Percentiles rank a stretch among this genome's conserved stretches.
These are phyloP conservation scores for Hylaeus volcanicus DNA, from an alignment of 1,140 invertebrate species.

Conservation along the genomic window DNA sequence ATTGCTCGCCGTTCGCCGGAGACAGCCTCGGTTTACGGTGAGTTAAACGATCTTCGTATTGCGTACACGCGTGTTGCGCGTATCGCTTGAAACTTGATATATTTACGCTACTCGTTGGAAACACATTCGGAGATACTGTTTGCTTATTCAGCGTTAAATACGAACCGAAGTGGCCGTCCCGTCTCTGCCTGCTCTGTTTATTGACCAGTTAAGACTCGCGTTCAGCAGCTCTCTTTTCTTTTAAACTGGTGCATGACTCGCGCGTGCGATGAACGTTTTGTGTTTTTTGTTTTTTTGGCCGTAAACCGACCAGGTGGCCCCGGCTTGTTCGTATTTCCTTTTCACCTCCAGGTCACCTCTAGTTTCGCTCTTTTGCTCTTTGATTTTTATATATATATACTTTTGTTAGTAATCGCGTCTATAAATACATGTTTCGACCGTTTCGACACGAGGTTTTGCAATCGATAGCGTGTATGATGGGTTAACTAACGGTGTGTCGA, in stretches of 20 bases:
- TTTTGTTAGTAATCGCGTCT: too few relatives aligned
- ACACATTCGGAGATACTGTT: slow-evolving; percentile 43
- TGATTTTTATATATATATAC: too few relatives aligned
- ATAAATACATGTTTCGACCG: background rate
- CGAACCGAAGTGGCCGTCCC: background rate
- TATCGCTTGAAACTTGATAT: slow-evolving; percentile 55
- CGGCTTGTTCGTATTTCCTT: background rate
- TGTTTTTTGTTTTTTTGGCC: background rate
- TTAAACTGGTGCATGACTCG: background rate
- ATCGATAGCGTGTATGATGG: slow-evolving; percentile 20
- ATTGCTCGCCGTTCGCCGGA: slow-evolving; percentile 28
- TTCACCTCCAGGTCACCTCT: background rate
- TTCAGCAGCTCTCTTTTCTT: background rate
- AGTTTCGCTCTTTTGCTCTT: too few relatives aligned
- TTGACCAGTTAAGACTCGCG: background rate
- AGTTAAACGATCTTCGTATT: slow-evolving; percentile 28
- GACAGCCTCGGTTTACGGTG: slow-evolving; percentile 28
- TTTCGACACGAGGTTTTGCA: background rate
- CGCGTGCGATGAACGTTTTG: background rate
- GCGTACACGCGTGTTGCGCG: slow-evolving; percentile 28
- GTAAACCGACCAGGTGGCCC: background rate
- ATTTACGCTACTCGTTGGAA: slow-evolving; percentile 46
- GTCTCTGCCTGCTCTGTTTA: background rate
- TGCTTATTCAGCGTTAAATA: slow-evolving; percentile 46
- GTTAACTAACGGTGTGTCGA: background rate